phyloP scores from a whole-genome alignment of 1,140 invertebrate species.

The Nephila pilipes region DNA sequence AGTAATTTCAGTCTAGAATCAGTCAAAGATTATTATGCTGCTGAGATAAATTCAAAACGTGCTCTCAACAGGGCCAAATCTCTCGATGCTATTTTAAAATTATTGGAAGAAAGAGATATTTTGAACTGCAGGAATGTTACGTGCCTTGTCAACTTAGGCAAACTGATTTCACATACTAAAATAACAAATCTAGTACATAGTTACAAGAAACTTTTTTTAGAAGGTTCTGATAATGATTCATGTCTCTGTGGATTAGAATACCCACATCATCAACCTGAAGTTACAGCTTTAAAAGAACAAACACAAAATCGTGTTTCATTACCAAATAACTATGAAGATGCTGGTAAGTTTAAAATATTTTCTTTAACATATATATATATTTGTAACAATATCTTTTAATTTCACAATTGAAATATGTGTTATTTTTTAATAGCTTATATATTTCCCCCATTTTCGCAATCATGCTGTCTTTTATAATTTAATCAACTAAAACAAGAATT shows the following conservation, averaged over 20 bases:
- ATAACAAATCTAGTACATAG: not conserved
- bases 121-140: not conserved
- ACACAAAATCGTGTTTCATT: not conserved
- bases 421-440: too few relatives aligned
- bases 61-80: not conserved
- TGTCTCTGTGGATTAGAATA: not conserved
- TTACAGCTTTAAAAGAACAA: not conserved
- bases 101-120: constrained; percentile 43
- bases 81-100: not conserved
- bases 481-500: too few relatives aligned
- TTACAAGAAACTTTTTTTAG: not conserved
- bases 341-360: not conserved
- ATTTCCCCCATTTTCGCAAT: too few relatives aligned
- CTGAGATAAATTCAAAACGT: not conserved
- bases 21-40: constrained; percentile 34
- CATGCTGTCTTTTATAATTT: too few relatives aligned
- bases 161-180: not conserved
- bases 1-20: not conserved
- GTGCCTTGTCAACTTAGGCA: not conserved
- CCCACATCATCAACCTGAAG: not conserved
- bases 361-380: not conserved
- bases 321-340: not conserved
- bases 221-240: not conserved
- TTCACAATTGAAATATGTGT: too few relatives aligned
- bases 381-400: too few relatives aligned